Percentiles rank a stretch among this genome's conserved stretches.
Conservation (phyloP, 2,113 vertebrate genomes). For the Xiphorhynchus elegans region DNA sequence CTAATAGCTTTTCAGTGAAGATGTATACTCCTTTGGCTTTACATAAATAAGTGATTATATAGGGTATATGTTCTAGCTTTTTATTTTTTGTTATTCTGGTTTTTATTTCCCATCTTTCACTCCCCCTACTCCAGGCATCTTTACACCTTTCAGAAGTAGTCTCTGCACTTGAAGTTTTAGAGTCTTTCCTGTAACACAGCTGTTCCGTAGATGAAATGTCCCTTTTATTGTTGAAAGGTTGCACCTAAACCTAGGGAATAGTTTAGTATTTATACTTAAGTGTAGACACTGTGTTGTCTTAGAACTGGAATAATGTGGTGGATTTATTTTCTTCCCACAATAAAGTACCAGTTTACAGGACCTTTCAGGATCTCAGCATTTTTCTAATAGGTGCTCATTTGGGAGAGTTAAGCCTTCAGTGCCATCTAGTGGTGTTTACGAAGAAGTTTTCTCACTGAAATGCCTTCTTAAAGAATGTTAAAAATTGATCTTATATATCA, state of each 20-base stretch:
- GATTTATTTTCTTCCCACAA: not conserved
- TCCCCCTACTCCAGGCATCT: not conserved
- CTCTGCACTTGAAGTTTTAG: not conserved
- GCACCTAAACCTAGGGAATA: not conserved
- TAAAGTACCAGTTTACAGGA: not conserved
- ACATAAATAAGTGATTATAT: not conserved
- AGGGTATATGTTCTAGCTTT: rapidly evolving
- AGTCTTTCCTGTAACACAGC: not conserved
- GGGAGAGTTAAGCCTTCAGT: not conserved
- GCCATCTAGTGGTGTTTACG: slow-evolving; percentile 24
- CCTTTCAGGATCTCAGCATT: not conserved
- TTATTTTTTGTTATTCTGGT: too few relatives aligned
- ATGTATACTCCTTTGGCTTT: not conserved
- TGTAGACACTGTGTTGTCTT: not conserved
- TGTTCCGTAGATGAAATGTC: not conserved
- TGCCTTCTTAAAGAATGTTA: not conserved
- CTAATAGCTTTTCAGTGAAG: not conserved
- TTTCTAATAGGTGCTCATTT: rapidly evolving
- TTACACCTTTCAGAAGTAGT: not conserved
- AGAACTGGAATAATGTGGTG: not conserved
- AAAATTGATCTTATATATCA: not conserved
- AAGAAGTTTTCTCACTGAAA: not conserved
- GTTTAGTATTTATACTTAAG: not conserved
- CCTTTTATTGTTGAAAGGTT: not conserved
- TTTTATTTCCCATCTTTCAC: not conserved